Percentiles rank a stretch among this genome's conserved stretches.
Conservation (phyloP, 2,113 vertebrate genomes). For the Corydoras sp. region DNA sequence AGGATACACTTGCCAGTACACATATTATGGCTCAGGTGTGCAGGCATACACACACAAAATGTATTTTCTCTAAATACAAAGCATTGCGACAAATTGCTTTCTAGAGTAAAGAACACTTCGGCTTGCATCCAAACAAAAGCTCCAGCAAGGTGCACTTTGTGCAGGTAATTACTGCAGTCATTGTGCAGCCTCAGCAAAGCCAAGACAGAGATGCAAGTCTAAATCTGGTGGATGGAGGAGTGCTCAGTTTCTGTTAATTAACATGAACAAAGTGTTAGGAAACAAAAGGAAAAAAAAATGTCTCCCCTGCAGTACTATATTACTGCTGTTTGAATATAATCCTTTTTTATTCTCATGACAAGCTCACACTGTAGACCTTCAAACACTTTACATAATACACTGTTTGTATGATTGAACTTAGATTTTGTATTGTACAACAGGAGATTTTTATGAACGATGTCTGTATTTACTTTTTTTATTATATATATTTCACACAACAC, state of each 20-base stretch:
- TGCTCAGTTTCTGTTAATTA: background rate
- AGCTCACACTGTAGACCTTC: too few relatives aligned
- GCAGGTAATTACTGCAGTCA: slow-evolving; percentile 21
- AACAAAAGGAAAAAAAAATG: background rate
- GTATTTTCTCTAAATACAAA: slow-evolving; percentile 30
- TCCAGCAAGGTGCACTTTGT: slow-evolving; percentile 8
- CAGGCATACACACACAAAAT: slow-evolving; percentile 16
- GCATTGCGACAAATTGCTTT: slow-evolving; percentile 28
- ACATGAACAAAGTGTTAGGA: background rate
- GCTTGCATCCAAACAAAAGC: slow-evolving; percentile 26
- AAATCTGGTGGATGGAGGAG: background rate
- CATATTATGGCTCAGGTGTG: background rate
- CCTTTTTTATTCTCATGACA: too few relatives aligned
- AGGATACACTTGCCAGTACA: background rate
- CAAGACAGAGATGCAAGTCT: background rate
- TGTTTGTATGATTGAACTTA: too few relatives aligned
- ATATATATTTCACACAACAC: too few relatives aligned
- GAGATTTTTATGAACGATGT: too few relatives aligned
- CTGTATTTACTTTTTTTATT: too few relatives aligned
- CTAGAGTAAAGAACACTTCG: slow-evolving; percentile 13
- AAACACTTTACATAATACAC: too few relatives aligned
- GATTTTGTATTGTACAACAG: too few relatives aligned
- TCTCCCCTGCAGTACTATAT: too few relatives aligned
- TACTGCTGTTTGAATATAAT: too few relatives aligned
- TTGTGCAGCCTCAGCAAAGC: slow-evolving; percentile 6